phyloP scores from a whole-genome alignment of 2,113 vertebrate genomes.

The Nycticorax nycticorax region DNA sequence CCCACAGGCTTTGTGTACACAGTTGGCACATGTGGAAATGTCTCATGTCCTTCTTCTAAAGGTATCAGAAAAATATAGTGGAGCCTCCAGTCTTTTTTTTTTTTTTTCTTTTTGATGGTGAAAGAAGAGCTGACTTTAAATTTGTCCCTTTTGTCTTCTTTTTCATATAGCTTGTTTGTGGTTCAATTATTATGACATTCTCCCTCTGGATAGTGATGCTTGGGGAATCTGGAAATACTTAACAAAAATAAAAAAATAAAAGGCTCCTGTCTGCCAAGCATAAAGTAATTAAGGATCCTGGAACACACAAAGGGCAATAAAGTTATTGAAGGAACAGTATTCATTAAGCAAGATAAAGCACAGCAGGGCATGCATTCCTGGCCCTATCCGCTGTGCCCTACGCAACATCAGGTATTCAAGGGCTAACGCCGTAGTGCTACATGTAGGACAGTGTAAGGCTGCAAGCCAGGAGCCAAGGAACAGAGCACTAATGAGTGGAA shows the following conservation, averaged over 20 bases:
- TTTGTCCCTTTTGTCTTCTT: background rate
- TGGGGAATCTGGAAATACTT: slow-evolving; percentile 27
- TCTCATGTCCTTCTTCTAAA: background rate
- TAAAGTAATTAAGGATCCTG: slow-evolving; percentile 56
- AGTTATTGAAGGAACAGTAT: slow-evolving; percentile 23
- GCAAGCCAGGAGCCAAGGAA: background rate
- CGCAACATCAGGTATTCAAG: background rate
- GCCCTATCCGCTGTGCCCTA: background rate
- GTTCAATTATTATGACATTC: background rate
- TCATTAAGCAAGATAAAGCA: slow-evolving; percentile 54
- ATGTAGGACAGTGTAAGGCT: background rate
- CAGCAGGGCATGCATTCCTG: background rate
- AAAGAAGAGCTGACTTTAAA: background rate
- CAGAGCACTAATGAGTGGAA: background rate
- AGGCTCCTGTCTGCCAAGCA: slow-evolving; percentile 34
- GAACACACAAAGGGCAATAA: slow-evolving; percentile 27
- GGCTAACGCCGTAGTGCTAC: background rate
- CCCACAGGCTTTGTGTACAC: background rate
- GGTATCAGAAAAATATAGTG: background rate
- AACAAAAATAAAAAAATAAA: background rate
- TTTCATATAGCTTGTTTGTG: background rate
- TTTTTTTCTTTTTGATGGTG: background rate
- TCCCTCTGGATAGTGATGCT: background rate
- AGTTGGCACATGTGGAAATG: background rate
- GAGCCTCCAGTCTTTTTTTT: background rate